These are phyloP conservation scores for Chrysodeixis includens DNA, from an alignment of 2,888 invertebrate genomes.

Conservation along the genomic window DNA sequence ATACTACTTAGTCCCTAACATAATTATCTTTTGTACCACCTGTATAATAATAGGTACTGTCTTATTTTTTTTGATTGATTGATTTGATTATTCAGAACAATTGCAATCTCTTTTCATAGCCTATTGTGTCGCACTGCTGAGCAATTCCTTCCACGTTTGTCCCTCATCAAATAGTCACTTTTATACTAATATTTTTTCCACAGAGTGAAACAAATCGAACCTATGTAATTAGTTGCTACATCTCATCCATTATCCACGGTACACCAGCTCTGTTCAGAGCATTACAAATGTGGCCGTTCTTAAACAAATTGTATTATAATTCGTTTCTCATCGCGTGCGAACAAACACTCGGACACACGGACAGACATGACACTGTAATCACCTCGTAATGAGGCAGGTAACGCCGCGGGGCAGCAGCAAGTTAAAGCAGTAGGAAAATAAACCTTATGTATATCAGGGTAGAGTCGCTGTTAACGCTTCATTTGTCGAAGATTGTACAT, in stretches of 20 bases:
- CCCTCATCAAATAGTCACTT: no score
- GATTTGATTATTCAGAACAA: no score
- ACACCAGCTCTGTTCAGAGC: neutral
- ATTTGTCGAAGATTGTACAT: neutral
- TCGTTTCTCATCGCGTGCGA: constrained; percentile 42
- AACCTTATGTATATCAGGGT: neutral
- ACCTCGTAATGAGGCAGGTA: constrained; percentile 54
- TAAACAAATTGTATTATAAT: constrained; percentile 9
- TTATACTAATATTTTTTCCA: no score
- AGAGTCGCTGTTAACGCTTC: neutral
- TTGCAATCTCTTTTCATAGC: no score
- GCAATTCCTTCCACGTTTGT: no score
- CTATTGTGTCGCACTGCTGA: no score
- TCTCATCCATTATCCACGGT: neutral
- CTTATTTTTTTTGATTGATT: no score
- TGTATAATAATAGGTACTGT: no score
- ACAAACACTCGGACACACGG: constrained; percentile 20
- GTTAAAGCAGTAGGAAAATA: neutral
- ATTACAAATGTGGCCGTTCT: neutral
- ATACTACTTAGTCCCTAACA: no score
- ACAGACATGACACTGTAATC: constrained; percentile 57
- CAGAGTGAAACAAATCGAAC: neutral
- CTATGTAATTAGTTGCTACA: neutral
- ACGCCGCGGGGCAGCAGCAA: constrained; percentile 50
- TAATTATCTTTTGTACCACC: no score